Percentiles rank a stretch among this genome's conserved stretches.
Conservation (phyloP, 2,113 vertebrate species). For the Dendrocopos noguchii region DNA sequence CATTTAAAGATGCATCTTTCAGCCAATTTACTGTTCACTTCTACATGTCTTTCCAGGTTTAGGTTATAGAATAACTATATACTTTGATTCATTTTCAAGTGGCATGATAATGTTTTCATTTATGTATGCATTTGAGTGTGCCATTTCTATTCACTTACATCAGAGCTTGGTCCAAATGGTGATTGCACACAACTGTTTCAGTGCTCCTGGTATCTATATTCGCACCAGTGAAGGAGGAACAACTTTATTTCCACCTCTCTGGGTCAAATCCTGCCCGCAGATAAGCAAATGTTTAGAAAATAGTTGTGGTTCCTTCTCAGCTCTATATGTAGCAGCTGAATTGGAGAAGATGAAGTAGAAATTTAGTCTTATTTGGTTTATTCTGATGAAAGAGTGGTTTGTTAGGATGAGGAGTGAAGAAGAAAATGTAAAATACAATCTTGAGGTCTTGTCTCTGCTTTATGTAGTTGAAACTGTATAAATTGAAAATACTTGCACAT, state of each 20-base stretch:
- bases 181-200: neutral
- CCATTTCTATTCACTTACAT: neutral
- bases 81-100: neutral
- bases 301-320: neutral
- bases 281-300: neutral
- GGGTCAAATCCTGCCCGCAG: neutral
- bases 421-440: neutral
- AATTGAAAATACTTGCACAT: conserved; percentile 8
- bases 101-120: neutral
- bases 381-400: neutral
- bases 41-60: neutral
- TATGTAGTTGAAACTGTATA: conserved; percentile 37
- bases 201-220: neutral
- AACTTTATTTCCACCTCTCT: neutral
- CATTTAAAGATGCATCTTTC: neutral
- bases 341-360: neutral
- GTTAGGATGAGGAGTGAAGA: neutral
- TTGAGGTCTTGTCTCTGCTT: conserved; percentile 20
- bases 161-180: neutral
- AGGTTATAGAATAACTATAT: neutral
- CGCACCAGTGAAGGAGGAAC: neutral
- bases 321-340: neutral
- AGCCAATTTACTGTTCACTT: neutral
- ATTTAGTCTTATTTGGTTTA: neutral
- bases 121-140: neutral